A percentile compares a stretch with the other conserved stretches of the same genome.
Conservation (phyloP, 1,140 invertebrate genomes). For the Zophobas morio region DNA sequence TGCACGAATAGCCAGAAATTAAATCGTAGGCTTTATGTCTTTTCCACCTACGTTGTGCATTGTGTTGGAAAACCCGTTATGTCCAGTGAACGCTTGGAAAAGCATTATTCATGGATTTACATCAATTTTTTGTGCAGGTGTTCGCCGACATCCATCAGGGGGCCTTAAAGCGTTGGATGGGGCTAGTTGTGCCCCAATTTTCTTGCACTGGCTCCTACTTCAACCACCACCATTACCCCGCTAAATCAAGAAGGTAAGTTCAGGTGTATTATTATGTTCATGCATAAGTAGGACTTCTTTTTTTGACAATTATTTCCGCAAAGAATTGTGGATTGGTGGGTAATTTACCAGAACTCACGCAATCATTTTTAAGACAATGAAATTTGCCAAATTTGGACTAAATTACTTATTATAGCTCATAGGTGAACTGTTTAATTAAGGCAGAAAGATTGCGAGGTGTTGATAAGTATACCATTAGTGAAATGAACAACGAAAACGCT, state of each 20-base stretch:
- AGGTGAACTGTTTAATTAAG: too few species aligned
- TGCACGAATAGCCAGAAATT: neutral
- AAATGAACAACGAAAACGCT: too few species aligned
- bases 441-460: too few species aligned
- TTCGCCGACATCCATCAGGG: constrained; percentile 7
- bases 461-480: too few species aligned
- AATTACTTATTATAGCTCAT: too few species aligned
- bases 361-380: neutral
- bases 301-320: constrained; percentile 19
- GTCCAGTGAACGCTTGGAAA: constrained; percentile 28
- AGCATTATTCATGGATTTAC: constrained; percentile 14
- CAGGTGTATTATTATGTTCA: too few species aligned
- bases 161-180: constrained; percentile 63
- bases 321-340: constrained; percentile 11
- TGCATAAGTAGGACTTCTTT: neutral
- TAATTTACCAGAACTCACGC: neutral
- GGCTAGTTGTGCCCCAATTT: constrained; percentile 66
- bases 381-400: neutral
- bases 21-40: constrained; percentile 3
- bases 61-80: constrained; percentile 37
- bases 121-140: constrained; percentile 15
- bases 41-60: constrained; percentile 34
- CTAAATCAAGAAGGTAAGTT: constrained; percentile 67
- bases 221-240: constrained; percentile 68
- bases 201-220: constrained; percentile 68